Evolutionary conservation across 2,113 vertebrate genomes (phyloP), one percentile per base, ranked within the genome.

Genomic region (Odobenus rosmarus): DNA sequence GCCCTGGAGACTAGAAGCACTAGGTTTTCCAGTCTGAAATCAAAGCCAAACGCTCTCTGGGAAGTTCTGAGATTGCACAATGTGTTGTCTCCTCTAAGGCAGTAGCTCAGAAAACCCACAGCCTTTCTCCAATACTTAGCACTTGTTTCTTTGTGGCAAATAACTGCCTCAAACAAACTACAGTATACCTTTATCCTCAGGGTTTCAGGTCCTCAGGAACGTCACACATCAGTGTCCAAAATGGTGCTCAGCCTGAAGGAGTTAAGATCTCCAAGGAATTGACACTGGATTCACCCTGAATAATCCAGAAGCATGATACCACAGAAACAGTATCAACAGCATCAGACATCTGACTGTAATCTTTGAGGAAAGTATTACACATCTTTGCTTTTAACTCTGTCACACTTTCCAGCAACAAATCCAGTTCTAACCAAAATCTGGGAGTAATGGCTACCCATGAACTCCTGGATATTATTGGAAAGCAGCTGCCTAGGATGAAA

Each of bases 21-120:
- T 55, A 72, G 91, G 92, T 79, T 97, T 97, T 77, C 86, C 95
- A 96, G 90, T 90, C 95, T 79, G 93, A 91, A 64, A 96, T 98
- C 97, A 98, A 98, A 98, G 95, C 82, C 84, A 62, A 57, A 55
- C 0, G 4, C 97, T 91, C 97, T 93, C 95, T 87, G 86, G 95
- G 97, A 98, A 96, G 94, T 92, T 90, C 84, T 64, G 53, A 96
- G 92, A 96, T 59, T 51, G 49, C 61, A 97, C 90, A 96, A 69
- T 36, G 67, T 85, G 82, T 79, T 83, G 71, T 53, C 77, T 96
- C 92, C 96, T 98, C 94, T 72, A 97, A 96, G 85, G 88, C 92
- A 93, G 81, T 12, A 93, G 81, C 92, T 97, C 57, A 62, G 90
- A 93, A 97, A 96, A 93, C 57, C 74, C 88, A 90, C 0, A 96